Conservation (phyloP, 2,113 vertebrate genomes). For the Hemichromis elongatus region DNA sequence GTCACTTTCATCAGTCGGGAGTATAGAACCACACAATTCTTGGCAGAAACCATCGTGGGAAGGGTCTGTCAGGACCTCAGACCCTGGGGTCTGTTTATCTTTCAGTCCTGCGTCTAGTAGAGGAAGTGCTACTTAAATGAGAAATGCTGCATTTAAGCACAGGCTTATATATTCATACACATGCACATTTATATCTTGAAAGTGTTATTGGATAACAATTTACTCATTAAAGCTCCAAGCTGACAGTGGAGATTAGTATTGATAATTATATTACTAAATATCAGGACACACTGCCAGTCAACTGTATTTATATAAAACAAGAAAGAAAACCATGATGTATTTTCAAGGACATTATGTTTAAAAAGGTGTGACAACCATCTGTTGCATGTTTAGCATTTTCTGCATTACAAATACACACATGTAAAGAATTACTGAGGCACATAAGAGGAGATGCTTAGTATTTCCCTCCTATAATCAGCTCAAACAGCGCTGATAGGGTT, state of each 20-base stretch:
- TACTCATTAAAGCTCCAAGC: background rate
- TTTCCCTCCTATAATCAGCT: conserved; percentile 2
- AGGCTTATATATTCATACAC: background rate
- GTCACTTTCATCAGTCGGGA: conserved; percentile 11
- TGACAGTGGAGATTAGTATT: background rate
- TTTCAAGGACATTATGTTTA: background rate
- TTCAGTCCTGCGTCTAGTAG: background rate
- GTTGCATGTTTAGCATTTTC: conserved; percentile 56
- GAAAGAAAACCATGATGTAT: accelerated
- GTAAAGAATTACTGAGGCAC: background rate
- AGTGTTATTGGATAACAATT: background rate
- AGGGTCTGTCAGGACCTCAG: background rate
- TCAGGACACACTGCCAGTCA: background rate
- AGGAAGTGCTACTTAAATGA: background rate
- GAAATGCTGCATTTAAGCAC: background rate
- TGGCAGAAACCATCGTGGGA: conserved; percentile 5
- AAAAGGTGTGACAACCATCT: conserved; percentile 61
- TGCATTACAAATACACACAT: background rate
- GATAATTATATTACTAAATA: background rate
- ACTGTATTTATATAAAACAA: background rate
- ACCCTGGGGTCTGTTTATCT: background rate
- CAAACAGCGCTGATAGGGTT: background rate
- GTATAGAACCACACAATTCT: conserved; percentile 2
- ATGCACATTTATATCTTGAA: background rate
- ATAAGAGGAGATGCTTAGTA: background rate